Base-by-base conservation (phyloP, 2,113 vertebrate genomes). In the Colius striatus region DNA sequence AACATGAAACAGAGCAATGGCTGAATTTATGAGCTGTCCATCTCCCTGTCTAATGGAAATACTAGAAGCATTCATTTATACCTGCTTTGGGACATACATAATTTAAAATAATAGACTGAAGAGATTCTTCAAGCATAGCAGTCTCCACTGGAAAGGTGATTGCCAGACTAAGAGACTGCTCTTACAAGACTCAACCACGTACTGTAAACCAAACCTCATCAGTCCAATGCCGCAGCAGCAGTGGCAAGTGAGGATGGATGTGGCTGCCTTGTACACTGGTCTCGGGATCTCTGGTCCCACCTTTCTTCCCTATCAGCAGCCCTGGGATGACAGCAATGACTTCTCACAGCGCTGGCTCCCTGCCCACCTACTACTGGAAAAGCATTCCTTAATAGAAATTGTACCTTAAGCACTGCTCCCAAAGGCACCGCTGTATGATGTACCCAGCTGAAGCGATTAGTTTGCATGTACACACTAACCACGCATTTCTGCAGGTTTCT, bases 1-100 rank as follows among this genome's bases (percentile, higher is more conserved):
- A 95, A 92, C 62, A 87, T 48, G 71, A 91, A 97, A 93, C 60
- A 94, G 38, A 93, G 84, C 21, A 92, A 74, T 61, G 85, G 75
- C 65, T 93, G 80, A 87, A 96, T 96, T 97, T 94, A 74, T 72
- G 91, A 97, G 63, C 67, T 89, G 67, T 48, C 93, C 81, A 87
- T 73, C 77, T 93, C 61, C 61, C 48, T 84, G 25, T 74, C 76
- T 81, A 88, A 91, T n/a, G 65, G 70, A 43, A 57, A 77, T 61
- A 45, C 38, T 15, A 76, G 57, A 54, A 94, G 63, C 12, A 11
- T 63, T 91, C 66, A 92, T 79, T 94, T 95, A 60, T 38, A 89
- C 61, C 85, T 96, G 81, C 65, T 88, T 88, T 58, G 36, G 57
- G 67, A 23, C 61, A 95, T 38, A 76, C 45, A 84, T 76, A 83